A percentile compares a stretch with the other conserved stretches of the same genome.
Evolutionary conservation across 2,113 vertebrate species (phyloP).

Genomic region (Percopsis transmontana): DNA sequence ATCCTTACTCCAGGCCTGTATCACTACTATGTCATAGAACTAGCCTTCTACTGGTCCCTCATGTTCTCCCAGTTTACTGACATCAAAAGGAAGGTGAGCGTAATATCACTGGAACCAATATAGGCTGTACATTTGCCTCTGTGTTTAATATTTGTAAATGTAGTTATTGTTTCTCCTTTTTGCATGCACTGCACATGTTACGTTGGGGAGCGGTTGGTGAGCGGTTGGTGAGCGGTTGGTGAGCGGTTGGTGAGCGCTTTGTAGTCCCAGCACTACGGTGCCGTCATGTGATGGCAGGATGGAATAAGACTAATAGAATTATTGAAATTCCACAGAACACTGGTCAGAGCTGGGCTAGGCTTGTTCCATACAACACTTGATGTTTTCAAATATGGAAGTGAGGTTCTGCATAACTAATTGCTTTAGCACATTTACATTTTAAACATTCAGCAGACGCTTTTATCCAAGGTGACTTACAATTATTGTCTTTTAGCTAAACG

Average conservation of each 20-base stretch:
- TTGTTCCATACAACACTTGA: too few species aligned
- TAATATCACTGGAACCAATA: background rate
- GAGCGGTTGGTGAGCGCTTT: conserved; percentile 36
- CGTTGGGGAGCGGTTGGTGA: conserved; percentile 27
- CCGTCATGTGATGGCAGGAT: conserved; percentile 65
- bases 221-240: conserved; percentile 26
- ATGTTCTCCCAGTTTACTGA: conserved; percentile 99
- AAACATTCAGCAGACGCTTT: too few species aligned
- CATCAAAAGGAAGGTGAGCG: conserved; percentile 95
- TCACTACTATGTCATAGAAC: conserved; percentile 88
- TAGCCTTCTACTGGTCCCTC: conserved; percentile 97
- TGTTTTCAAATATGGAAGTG: too few species aligned
- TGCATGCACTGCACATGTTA: conserved; percentile 26
- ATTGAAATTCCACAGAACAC: conserved; percentile 44
- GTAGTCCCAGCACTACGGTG: conserved; percentile 42
- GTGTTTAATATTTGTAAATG: conserved; percentile 23
- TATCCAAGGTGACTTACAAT: too few species aligned
- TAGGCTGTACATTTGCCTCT: conserved; percentile 1
- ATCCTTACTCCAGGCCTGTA: conserved; percentile 86
- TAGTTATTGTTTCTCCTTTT: conserved; percentile 42
- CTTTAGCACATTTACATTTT: too few species aligned
- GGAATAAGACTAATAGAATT: conserved; percentile 50
- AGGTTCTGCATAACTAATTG: too few species aligned
- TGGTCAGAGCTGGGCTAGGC: conserved; percentile 1
- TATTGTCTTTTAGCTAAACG: too few species aligned